Percentiles rank a stretch among this genome's conserved stretches.
These are phyloP conservation scores for Poeciliopsis infans DNA, from an alignment of 2,797 vertebrate genomes.

Conservation along the genomic window DNA sequence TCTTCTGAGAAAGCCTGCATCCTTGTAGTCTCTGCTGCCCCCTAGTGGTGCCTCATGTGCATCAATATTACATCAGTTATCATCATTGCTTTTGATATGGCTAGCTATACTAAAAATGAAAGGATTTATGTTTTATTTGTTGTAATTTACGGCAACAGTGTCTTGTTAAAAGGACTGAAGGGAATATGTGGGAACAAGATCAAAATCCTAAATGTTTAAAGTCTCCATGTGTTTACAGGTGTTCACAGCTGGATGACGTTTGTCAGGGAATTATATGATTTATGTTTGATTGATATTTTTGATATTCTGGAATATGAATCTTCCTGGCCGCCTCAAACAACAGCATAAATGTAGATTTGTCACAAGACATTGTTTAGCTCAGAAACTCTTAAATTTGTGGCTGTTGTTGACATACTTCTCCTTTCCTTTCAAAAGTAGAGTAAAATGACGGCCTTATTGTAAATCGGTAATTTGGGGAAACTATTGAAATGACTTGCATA, in stretches of 20 bases:
- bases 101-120: neutral
- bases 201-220: conserved; percentile 25
- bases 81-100: neutral
- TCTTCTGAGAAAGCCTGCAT: conserved; percentile 18
- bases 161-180: conserved; percentile 14
- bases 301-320: conserved; percentile 31
- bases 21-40: conserved; percentile 61
- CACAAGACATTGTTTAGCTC: neutral
- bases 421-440: neutral
- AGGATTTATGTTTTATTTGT: neutral
- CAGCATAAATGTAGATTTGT: conserved; percentile 8
- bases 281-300: conserved; percentile 35
- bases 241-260: conserved; percentile 38
- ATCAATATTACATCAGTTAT: conserved; percentile 11
- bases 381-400: neutral
- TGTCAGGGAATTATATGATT: conserved; percentile 42
- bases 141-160: neutral
- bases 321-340: conserved; percentile 12
- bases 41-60: conserved; percentile 61
- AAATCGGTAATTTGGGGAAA: neutral
- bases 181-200: conserved; percentile 12
- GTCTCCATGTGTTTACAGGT: conserved; percentile 9
- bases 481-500: neutral
- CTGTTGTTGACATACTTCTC: neutral
- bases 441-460: neutral